Conservation (phyloP, 2,888 invertebrate genomes). For the Apocheima hispidaria region DNA sequence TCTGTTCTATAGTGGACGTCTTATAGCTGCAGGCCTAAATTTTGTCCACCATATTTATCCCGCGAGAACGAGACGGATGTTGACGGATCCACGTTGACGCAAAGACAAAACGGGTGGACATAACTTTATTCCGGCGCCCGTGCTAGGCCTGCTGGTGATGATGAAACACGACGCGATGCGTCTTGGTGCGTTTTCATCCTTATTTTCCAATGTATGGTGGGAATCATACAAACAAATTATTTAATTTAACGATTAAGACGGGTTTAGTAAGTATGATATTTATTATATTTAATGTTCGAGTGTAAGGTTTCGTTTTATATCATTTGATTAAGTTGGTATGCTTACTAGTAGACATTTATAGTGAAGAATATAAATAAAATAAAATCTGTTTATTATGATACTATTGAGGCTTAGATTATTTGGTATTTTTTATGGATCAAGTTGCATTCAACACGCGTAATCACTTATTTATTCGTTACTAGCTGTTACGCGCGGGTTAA, state of each 20-base stretch:
- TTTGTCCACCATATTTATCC: too few species aligned
- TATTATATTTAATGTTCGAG: slow-evolving; percentile 38
- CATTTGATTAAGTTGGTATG: slow-evolving; percentile 36
- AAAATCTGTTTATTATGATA: slow-evolving; percentile 19
- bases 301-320: slow-evolving; percentile 42
- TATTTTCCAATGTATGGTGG: slow-evolving; percentile 38
- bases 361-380: slow-evolving; percentile 24
- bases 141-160: too few species aligned
- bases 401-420: slow-evolving; percentile 7
- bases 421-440: slow-evolving; percentile 12
- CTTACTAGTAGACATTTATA: slow-evolving; percentile 19
- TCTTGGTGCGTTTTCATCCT: not conserved
- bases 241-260: slow-evolving; percentile 47
- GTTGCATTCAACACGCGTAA: slow-evolving; percentile 3
- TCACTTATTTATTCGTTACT: not conserved
- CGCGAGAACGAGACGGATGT: too few species aligned
- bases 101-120: too few species aligned
- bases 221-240: slow-evolving; percentile 47
- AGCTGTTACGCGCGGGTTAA: too few species aligned
- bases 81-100: too few species aligned
- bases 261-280: slow-evolving; percentile 42
- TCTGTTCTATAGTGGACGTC: too few species aligned
- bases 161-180: not conserved
- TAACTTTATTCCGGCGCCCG: too few species aligned
- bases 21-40: too few species aligned